Conservation (phyloP, 2,797 vertebrate species). For the Smutsia temminckii region DNA sequence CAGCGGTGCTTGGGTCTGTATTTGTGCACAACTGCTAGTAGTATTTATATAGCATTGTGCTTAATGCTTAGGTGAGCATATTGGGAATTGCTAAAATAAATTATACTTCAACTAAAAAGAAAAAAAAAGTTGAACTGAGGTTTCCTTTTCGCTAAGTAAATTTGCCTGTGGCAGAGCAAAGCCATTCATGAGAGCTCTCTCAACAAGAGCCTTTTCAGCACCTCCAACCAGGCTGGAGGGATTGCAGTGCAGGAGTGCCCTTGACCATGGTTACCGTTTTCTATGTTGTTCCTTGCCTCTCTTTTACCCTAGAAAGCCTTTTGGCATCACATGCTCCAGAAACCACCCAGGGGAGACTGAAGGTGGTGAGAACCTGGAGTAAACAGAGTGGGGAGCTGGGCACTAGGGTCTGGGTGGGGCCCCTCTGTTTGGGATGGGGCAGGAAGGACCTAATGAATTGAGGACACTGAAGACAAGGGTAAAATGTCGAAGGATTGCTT, state of each 20-base stretch:
- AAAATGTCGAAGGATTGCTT: neutral
- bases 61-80: neutral
- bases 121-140: neutral
- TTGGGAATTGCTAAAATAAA: constrained; percentile 24
- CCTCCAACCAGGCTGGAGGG: accelerated
- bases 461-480: neutral
- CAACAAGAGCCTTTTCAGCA: neutral
- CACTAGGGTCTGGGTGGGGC: accelerated
- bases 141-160: neutral
- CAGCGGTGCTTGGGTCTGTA: accelerated
- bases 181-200: neutral
- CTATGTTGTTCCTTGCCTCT: neutral
- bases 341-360: neutral
- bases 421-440: neutral
- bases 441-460: neutral
- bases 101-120: neutral
- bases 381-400: neutral
- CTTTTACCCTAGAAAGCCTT: neutral
- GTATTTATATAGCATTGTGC: neutral
- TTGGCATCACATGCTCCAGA: neutral
- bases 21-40: neutral
- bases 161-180: neutral
- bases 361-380: neutral
- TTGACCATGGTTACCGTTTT: neutral
- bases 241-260: neutral